A percentile compares a stretch with the other conserved stretches of the same genome.
These are phyloP conservation scores for Drosophila mercatorum DNA, from an alignment of 2,888 invertebrate species.

Conservation along the genomic window DNA sequence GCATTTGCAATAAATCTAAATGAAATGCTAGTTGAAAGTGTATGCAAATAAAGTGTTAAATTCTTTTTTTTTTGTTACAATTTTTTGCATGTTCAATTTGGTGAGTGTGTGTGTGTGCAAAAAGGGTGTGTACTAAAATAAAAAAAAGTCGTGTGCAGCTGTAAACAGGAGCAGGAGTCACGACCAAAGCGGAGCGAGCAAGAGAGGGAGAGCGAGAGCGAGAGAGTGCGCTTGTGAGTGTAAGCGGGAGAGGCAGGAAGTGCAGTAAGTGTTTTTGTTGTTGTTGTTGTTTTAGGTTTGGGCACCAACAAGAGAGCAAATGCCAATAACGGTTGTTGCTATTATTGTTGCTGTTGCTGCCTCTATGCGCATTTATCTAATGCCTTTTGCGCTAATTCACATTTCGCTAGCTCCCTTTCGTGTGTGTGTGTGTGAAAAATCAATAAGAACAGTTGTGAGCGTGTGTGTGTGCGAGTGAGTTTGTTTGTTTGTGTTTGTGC, in stretches of 20 bases:
- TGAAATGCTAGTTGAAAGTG: slow-evolving; percentile 1
- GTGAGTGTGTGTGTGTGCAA: slow-evolving; percentile 34
- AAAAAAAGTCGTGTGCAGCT: slow-evolving; percentile 46
- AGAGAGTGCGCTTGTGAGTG: background rate
- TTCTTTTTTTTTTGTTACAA: slow-evolving; percentile 4
- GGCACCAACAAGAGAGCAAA: slow-evolving; percentile 19
- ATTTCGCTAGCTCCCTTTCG: slow-evolving; percentile 26
- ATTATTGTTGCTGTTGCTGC: slow-evolving; percentile 6
- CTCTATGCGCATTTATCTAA: slow-evolving; percentile 26
- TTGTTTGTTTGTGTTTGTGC: slow-evolving; percentile 54
- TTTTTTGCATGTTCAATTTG: slow-evolving; percentile 25
- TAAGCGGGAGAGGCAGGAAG: slow-evolving; percentile 21
- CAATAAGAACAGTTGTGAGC: slow-evolving; percentile 39
- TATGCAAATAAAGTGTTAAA: background rate
- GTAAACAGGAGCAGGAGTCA: slow-evolving; percentile 59
- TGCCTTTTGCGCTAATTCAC: slow-evolving; percentile 34
- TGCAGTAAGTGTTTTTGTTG: slow-evolving; percentile 44
- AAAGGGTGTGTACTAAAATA: slow-evolving; percentile 57
- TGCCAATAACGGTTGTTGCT: slow-evolving; percentile 12
- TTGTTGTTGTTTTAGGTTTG: slow-evolving; percentile 6
- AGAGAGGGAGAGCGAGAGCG: background rate
- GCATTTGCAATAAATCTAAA: slow-evolving; percentile 3
- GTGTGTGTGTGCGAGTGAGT: slow-evolving; percentile 12
- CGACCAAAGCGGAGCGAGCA: slow-evolving; percentile 31
- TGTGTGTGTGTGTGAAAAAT: slow-evolving; percentile 55